Conservation (phyloP, 2,888 invertebrate genomes). For the Latheticus oryzae region DNA sequence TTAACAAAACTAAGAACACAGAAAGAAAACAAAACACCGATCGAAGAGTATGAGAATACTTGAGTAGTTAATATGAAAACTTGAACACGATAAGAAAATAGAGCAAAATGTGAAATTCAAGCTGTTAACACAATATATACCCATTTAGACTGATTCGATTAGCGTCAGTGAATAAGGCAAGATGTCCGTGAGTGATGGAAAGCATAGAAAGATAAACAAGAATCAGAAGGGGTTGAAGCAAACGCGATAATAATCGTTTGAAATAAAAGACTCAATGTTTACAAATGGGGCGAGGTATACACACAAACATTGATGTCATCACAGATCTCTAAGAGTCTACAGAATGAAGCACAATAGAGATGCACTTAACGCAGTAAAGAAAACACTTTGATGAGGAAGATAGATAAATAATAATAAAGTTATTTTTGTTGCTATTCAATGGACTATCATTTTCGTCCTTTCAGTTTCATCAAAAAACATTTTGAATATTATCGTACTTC, state of each 20-base stretch:
- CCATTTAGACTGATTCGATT: constrained; percentile 22
- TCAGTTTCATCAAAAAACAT: constrained; percentile 29
- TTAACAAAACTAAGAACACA: constrained; percentile 9
- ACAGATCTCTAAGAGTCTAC: constrained; percentile 45
- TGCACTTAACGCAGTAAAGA: constrained; percentile 51
- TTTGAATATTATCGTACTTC: too few species aligned
- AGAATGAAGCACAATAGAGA: constrained; percentile 49
- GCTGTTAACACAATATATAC: too few species aligned
- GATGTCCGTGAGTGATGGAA: constrained; percentile 37
- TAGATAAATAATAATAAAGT: constrained; percentile 54
- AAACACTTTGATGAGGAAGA: constrained; percentile 53
- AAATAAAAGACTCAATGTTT: constrained; percentile 53
- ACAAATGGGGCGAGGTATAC: constrained; percentile 48
- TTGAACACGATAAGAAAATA: neutral
- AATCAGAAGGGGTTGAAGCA: constrained; percentile 51
- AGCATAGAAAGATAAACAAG: constrained; percentile 46
- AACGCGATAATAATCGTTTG: constrained; percentile 52
- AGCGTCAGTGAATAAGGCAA: constrained; percentile 14
- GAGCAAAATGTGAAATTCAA: constrained; percentile 4
- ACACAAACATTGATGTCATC: constrained; percentile 47
- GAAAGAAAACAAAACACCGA: constrained; percentile 4
- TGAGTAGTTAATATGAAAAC: too few species aligned
- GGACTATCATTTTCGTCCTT: constrained; percentile 44
- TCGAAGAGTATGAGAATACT: too few species aligned
- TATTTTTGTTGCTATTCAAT: constrained; percentile 46